These are phyloP conservation scores for Hydrolagus affinis DNA, from an alignment of 2,113 vertebrate species.

Conservation along the genomic window DNA sequence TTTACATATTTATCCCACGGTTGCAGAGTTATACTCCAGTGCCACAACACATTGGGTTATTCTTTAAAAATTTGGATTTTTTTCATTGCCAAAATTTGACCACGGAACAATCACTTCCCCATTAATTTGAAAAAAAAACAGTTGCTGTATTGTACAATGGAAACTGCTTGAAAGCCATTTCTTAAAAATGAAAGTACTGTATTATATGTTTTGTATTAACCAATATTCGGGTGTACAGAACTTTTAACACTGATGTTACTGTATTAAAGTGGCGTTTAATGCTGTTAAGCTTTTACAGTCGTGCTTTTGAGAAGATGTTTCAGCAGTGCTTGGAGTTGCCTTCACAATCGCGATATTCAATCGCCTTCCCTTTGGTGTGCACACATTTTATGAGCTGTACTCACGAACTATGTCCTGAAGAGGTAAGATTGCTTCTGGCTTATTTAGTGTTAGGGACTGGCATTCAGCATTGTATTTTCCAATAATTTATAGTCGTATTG, in stretches of 20 bases:
- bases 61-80: not conserved
- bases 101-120: not conserved
- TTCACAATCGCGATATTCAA: conserved; percentile 91
- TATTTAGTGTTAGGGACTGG: not conserved
- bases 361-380: conserved; percentile 94
- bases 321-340: conserved; percentile 97
- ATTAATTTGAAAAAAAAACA: not conserved
- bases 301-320: conserved; percentile 98
- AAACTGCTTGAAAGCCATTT: not conserved
- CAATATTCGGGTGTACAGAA: not conserved
- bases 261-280: conserved; percentile 9
- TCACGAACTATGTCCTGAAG: conserved; percentile 92
- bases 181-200: not conserved
- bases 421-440: conserved; percentile 60
- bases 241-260: not conserved
- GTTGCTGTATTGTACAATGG: no score
- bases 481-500: no score
- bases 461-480: not conserved
- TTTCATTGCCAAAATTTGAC: not conserved
- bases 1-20: no score
- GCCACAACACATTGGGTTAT: not conserved
- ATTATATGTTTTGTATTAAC: not conserved
- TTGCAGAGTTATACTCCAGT: no score
- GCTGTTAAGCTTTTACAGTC: conserved; percentile 86
- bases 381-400: conserved; percentile 98